phyloP scores from a whole-genome alignment of 2,797 vertebrate genomes.

The Tokudaia muenninki region DNA sequence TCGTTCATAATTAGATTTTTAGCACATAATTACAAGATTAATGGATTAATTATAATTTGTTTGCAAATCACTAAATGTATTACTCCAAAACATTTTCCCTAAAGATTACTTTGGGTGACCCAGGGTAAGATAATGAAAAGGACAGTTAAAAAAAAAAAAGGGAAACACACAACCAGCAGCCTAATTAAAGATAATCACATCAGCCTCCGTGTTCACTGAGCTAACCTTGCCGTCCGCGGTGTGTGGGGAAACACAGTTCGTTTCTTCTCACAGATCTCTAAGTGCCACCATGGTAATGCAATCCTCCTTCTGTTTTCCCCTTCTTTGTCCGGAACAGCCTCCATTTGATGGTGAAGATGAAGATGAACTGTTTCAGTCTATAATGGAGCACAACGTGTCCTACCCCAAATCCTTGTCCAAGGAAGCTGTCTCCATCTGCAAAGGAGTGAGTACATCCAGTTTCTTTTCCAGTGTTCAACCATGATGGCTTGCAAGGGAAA shows the following conservation, averaged over 20 bases:
- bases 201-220: not conserved
- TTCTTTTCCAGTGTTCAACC: accelerated
- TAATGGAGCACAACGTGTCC: slow-evolving; percentile 99
- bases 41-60: slow-evolving; percentile 76
- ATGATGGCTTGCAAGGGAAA: accelerated
- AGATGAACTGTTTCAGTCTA: slow-evolving; percentile 98
- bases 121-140: slow-evolving; percentile 65
- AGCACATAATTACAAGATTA: slow-evolving; percentile 68
- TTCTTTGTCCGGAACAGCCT: slow-evolving; percentile 88
- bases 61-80: slow-evolving; percentile 60
- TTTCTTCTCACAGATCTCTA: not conserved
- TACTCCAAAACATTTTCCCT: slow-evolving; percentile 61
- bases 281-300: accelerated
- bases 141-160: not conserved
- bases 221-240: slow-evolving; percentile 7
- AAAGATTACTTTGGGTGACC: slow-evolving; percentile 57
- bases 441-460: slow-evolving; percentile 92
- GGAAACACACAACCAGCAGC: not conserved
- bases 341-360: slow-evolving; percentile 99
- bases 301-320: not conserved
- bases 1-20: slow-evolving; percentile 63
- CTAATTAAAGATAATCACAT: slow-evolving; percentile 68
- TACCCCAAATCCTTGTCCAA: slow-evolving; percentile 99
- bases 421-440: slow-evolving; percentile 99
- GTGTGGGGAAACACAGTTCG: not conserved